Percentiles rank a stretch among this genome's conserved stretches.
Conservation (phyloP, 2,797 vertebrate species). For the Dryobates pubescens region DNA sequence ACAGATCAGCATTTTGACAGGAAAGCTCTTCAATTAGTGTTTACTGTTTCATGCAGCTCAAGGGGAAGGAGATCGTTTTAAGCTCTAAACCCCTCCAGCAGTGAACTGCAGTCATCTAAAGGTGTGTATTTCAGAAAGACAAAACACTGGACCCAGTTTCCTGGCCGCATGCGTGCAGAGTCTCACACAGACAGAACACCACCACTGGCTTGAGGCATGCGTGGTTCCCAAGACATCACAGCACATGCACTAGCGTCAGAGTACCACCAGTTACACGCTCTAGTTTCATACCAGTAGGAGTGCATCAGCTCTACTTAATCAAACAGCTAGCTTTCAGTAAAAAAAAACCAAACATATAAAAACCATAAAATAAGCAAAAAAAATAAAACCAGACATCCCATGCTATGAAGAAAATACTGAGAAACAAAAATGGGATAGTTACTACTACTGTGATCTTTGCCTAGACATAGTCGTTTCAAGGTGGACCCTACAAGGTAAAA, state of each 20-base stretch:
- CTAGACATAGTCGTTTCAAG: constrained; percentile 97
- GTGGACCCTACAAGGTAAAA: constrained; percentile 97
- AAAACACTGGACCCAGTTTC: constrained; percentile 22
- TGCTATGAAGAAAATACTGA: constrained; percentile 83
- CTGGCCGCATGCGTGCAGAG: constrained; percentile 34
- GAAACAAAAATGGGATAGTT: constrained; percentile 92
- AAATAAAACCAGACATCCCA: constrained; percentile 69
- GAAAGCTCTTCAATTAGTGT: constrained; percentile 23
- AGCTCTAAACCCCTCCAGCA: constrained; percentile 52
- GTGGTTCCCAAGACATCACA: constrained; percentile 39
- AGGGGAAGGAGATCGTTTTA: constrained; percentile 3
- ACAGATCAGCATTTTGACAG: background rate
- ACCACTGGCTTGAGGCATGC: constrained; percentile 63
- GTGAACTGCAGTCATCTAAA: constrained; percentile 51
- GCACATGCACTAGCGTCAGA: constrained; percentile 50
- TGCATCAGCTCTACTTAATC: constrained; percentile 48
- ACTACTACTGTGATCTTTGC: constrained; percentile 98
- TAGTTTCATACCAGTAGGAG: background rate
- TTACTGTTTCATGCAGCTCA: constrained; percentile 57
- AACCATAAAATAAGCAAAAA: background rate
- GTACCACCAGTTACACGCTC: background rate
- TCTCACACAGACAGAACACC: constrained; percentile 34
- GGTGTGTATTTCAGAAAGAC: constrained; percentile 43
- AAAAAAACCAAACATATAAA: background rate
- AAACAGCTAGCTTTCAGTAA: constrained; percentile 69